Evolutionary conservation across 1,140 invertebrate species (phyloP), one percentile per base, ranked within the genome.

Genomic region (Drosophila tristis): DNA sequence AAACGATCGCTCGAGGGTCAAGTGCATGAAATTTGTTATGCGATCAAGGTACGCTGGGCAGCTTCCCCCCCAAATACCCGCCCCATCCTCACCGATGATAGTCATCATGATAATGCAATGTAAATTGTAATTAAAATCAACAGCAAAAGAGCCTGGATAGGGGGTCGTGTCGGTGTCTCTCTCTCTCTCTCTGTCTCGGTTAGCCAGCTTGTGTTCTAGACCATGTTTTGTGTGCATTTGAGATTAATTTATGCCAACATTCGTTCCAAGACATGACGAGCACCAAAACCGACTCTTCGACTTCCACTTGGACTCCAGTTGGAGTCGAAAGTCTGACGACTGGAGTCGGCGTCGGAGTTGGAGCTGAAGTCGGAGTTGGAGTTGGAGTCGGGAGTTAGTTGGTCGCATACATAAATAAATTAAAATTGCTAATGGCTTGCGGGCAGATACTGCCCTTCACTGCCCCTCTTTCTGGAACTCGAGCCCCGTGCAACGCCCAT

Each of bases 221-320:
- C 84, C 82, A 87, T 87, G 78, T 87, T 86, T 70, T 70, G 67
- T 90, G 80, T 84, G 84, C 84, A 87, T 87, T 87, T 87, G 84
- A 89, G 80, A 87, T 87, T 87, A 87, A 87, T 87, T 87, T 87
- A 87, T 87, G 84, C 84, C 86, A 87, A 86, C 84, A 87, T 87
- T 82, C 77, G 80, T 76, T 80, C 60, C 65, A 57, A 78, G 80
- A 79, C 73, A 76, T 68, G 74, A 76, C 63, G 74, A 64, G 74
- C 74, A 77, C 50, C 39, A 55, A 43, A 39, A 39, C 11, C 31
- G 31, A 35, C 31, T 11, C 31, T 35, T 35, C 35, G 35, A 39
- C 35, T 44, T 57, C 64, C 51, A 59, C 57, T 65, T 59, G 62
- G 77, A 76, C 74, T 61, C 55, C 31, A 57, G 29, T 15, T 47